These are phyloP conservation scores for Drosophila diplacantha DNA, from an alignment of 2,888 invertebrate genomes.

Conservation along the genomic window DNA sequence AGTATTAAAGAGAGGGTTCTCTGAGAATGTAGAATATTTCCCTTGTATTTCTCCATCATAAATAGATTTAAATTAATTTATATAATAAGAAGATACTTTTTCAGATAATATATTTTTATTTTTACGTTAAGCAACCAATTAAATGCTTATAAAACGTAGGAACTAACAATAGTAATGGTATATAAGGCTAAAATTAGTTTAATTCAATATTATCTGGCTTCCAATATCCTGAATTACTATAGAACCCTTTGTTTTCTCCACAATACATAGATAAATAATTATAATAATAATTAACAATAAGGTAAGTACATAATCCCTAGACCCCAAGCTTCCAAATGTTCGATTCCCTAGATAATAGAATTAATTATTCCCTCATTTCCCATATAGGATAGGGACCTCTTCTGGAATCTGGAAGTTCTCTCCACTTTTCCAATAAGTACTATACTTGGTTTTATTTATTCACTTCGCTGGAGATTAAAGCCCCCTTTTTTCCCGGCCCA, in stretches of 20 bases:
- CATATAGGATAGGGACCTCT: neutral
- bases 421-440: neutral
- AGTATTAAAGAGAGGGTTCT: too few species aligned
- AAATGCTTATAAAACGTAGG: too few species aligned
- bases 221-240: neutral
- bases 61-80: neutral
- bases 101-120: too few species aligned
- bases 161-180: too few species aligned
- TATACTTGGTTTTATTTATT: neutral
- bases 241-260: neutral
- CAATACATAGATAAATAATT: too few species aligned
- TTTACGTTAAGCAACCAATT: too few species aligned
- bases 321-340: neutral
- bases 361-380: neutral
- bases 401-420: too few species aligned
- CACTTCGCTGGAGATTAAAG: neutral
- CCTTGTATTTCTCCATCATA: neutral
- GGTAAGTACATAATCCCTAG: too few species aligned
- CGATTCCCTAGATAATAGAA: neutral
- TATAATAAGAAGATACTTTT: too few species aligned
- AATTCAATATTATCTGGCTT: neutral
- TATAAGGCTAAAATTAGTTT: too few species aligned
- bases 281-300: too few species aligned
- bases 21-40: neutral
- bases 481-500: neutral